Percentiles rank a stretch among this genome's conserved stretches.
These are phyloP conservation scores for Plebejus anna DNA, from an alignment of 2,888 invertebrate genomes.

Conservation along the genomic window DNA sequence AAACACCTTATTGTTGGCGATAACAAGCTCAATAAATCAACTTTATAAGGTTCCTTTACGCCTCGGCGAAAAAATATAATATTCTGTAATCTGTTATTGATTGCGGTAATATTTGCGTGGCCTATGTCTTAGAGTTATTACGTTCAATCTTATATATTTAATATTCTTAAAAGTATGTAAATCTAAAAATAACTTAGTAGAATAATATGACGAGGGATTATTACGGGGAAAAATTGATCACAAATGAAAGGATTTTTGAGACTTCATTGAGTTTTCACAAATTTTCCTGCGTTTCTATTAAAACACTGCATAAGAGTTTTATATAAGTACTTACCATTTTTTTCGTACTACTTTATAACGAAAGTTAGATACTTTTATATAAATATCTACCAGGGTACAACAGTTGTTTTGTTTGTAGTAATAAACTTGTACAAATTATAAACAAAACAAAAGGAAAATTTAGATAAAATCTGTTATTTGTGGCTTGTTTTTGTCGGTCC, in stretches of 20 bases:
- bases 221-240: no score
- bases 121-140: slow-evolving; percentile 30
- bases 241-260: no score
- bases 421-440: background rate
- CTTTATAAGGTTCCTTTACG: slow-evolving; percentile 29
- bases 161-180: no score
- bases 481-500: background rate
- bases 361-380: no score
- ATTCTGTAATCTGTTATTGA: background rate
- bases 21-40: slow-evolving; percentile 48
- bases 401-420: background rate
- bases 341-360: no score
- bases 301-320: no score
- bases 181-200: no score
- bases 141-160: no score
- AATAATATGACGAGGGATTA: no score
- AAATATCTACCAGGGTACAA: background rate
- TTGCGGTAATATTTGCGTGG: background rate
- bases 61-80: background rate
- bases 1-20: slow-evolving; percentile 44
- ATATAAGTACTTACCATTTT: no score
- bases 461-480: background rate
- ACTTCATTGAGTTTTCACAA: no score
- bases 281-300: no score
- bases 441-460: background rate